These are phyloP conservation scores for Paratrypauchen microcephalus DNA, from an alignment of 2,797 vertebrate genomes.

Conservation along the genomic window DNA sequence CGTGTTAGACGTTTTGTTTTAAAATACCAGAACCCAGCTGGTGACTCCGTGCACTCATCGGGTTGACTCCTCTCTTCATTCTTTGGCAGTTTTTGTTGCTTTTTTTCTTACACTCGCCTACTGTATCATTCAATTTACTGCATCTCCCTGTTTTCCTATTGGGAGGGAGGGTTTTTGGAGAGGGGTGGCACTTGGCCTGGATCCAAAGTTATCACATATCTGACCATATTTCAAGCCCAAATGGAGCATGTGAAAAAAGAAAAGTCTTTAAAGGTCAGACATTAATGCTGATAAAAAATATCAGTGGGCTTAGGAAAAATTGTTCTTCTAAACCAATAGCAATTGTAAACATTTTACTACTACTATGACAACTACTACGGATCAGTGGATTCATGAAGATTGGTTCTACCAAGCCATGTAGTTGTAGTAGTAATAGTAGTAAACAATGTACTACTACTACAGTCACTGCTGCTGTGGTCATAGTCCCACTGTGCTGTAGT, in stretches of 20 bases:
- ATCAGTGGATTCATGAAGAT: too few relatives aligned
- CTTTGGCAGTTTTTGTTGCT: constrained; percentile 55
- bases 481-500: too few relatives aligned
- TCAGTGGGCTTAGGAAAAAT: constrained; percentile 92
- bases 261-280: constrained; percentile 93
- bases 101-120: constrained; percentile 10
- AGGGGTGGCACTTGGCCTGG: constrained; percentile 81
- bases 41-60: constrained; percentile 81
- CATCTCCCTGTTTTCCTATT: constrained; percentile 80
- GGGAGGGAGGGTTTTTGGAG: neutral
- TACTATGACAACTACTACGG: too few relatives aligned
- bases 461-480: too few relatives aligned
- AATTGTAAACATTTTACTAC: too few relatives aligned
- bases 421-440: too few relatives aligned
- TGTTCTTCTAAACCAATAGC: too few relatives aligned
- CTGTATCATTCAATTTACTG: constrained; percentile 3
- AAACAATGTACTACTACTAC: too few relatives aligned
- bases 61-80: constrained; percentile 65
- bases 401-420: too few relatives aligned
- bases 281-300: constrained; percentile 95
- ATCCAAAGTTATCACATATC: constrained; percentile 89
- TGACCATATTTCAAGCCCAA: constrained; percentile 91
- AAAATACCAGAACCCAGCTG: constrained; percentile 82
- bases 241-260: constrained; percentile 85
- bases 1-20: constrained; percentile 82